These are phyloP conservation scores for Mus pahari DNA, from an alignment of 2,113 vertebrate species.

Conservation along the genomic window DNA sequence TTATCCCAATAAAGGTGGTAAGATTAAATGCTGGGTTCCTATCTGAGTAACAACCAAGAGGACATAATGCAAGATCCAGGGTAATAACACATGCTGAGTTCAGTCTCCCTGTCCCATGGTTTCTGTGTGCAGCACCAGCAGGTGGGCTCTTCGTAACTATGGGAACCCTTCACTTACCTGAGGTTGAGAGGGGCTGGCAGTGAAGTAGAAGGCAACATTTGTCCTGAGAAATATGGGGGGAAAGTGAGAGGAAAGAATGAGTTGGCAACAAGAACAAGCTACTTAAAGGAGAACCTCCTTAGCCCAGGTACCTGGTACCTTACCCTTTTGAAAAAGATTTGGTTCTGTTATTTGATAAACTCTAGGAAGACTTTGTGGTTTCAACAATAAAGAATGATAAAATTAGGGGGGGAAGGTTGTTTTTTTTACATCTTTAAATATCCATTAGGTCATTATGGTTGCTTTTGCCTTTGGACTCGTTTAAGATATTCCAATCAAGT, in stretches of 20 bases:
- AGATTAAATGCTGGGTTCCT: constrained; percentile 44
- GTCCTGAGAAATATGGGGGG: constrained; percentile 84
- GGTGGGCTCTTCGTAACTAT: neutral
- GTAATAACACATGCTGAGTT: neutral
- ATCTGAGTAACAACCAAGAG: neutral
- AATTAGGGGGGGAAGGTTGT: neutral
- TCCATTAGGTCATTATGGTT: neutral
- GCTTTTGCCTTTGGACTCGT: constrained; percentile 21
- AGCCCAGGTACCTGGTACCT: neutral
- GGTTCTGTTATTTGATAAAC: neutral
- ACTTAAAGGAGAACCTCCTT: neutral
- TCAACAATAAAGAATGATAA: constrained; percentile 12
- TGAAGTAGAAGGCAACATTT: constrained; percentile 87
- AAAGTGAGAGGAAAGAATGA: neutral
- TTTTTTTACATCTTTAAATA: constrained; percentile 40
- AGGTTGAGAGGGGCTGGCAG: constrained; percentile 90
- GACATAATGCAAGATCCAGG: neutral
- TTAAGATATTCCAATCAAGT: constrained; percentile 11
- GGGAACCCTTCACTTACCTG: constrained; percentile 85
- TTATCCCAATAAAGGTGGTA: neutral
- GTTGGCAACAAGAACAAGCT: constrained; percentile 46
- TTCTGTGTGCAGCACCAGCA: neutral
- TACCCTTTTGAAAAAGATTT: neutral
- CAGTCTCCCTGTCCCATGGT: neutral
- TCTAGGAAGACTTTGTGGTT: neutral